Percentiles rank a stretch among this genome's conserved stretches.
phyloP scores from a whole-genome alignment of 2,888 invertebrate genomes.

The Metopia argyrocephala region DNA sequence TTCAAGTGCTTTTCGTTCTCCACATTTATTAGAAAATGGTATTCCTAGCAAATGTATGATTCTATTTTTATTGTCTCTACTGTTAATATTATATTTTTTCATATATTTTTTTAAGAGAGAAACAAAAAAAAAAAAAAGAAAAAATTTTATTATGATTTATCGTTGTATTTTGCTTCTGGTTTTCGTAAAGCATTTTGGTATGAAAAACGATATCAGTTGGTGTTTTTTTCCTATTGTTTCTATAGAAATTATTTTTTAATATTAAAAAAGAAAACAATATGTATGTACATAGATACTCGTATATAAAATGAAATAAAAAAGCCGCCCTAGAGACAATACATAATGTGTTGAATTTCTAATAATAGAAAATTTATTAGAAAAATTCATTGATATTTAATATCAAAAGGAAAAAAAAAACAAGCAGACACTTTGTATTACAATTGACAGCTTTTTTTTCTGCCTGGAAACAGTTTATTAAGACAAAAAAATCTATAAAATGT shows the following conservation, averaged over 20 bases:
- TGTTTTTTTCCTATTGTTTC: slow-evolving; percentile 9
- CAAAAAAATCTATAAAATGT: no score
- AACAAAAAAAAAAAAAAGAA: not conserved
- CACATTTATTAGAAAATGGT: not conserved
- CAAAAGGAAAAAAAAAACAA: not conserved
- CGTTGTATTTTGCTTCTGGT: not conserved
- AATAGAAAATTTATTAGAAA: slow-evolving; percentile 20
- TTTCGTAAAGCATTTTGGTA: slow-evolving; percentile 3
- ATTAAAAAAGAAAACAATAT: no score
- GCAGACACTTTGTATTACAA: not conserved
- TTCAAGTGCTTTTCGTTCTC: no score
- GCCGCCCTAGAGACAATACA: slow-evolving; percentile 21
- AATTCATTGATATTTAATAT: not conserved
- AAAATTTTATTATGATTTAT: slow-evolving; percentile 35
- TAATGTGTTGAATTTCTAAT: slow-evolving; percentile 9
- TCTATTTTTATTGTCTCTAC: not conserved
- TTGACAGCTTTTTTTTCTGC: not conserved
- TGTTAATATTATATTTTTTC: not conserved
- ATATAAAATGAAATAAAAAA: slow-evolving; percentile 11
- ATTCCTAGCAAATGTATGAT: not conserved
- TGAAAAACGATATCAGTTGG: slow-evolving; percentile 32
- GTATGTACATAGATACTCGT: no score
- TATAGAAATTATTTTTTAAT: not conserved
- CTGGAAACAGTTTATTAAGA: not conserved
- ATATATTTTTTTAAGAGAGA: not conserved